Conservation (phyloP, 1,140 invertebrate species). For the Drosophila suzukii region DNA sequence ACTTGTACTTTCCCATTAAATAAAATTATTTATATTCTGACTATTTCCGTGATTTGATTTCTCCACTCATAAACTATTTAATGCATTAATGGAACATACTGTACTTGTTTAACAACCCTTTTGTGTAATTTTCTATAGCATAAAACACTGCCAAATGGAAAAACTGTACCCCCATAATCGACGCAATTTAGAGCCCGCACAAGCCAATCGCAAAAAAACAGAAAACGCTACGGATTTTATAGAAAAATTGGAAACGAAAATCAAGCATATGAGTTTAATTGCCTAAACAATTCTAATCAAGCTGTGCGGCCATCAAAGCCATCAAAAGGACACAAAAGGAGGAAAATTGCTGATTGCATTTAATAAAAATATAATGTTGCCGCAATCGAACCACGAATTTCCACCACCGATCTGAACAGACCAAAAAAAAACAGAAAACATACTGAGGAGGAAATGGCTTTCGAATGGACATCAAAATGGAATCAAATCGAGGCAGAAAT, state of each 20-base stretch:
- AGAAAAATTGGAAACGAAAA: constrained; percentile 60
- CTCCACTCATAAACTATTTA: too few species aligned
- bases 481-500: constrained; percentile 52
- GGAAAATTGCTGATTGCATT: constrained; percentile 60
- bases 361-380: constrained; percentile 53
- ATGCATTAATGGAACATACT: too few species aligned
- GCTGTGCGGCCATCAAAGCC: constrained; percentile 36
- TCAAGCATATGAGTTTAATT: constrained; percentile 75
- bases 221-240: constrained; percentile 28
- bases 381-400: constrained; percentile 28
- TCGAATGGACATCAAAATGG: constrained; percentile 51
- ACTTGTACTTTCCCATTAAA: too few species aligned
- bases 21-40: too few species aligned
- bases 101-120: neutral
- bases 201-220: constrained; percentile 10
- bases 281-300: constrained; percentile 73
- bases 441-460: constrained; percentile 32
- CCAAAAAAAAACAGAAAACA: constrained; percentile 4
- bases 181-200: constrained; percentile 17
- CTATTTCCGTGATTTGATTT: too few species aligned
- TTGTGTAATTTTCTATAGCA: neutral
- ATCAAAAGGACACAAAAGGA: constrained; percentile 55
- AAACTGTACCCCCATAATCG: constrained; percentile 11
- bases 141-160: neutral
- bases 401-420: constrained; percentile 22